Evolutionary conservation across 2,888 invertebrate genomes (phyloP), one percentile per base, ranked within the genome.

Genomic region (Drosophila melanosoma): DNA sequence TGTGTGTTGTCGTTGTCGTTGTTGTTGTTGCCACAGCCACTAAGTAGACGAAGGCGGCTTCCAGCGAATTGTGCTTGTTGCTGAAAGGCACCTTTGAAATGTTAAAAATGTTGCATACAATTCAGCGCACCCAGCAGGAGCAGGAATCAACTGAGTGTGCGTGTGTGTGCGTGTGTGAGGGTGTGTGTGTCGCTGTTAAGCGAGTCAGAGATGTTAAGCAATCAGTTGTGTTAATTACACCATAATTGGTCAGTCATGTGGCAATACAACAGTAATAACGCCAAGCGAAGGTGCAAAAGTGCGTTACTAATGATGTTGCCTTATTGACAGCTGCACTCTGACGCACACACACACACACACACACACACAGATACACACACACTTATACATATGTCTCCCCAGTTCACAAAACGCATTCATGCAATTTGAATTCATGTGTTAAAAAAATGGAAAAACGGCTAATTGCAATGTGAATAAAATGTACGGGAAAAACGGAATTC

Each of bases 151-250:
- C 12, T 59, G 36, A 5, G 20, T 29, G 42, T 26, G 26, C 29
- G 20, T 12, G 32, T 15, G 35, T 15, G 35, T 36, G 6, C 10
- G 23, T 35, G 12, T 38, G 51, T 23, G 32, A 5, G 51, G 11
- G 48, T 26, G 62, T 11, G 51, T 29, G 12, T 17, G 40, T 10
- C 6, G 56, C 38, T 53, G 59, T 53, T 36, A 72, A 57, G 29
- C 69, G 70, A 68, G 56, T 69, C 65, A 56, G 66, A 77, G 74
- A 68, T 68, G 66, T 87, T 80, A 69, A 60, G 72, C 87, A 87
- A 90, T 91, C 91, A 86, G 76, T 79, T 88, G 87, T 83, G 86
- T 82, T 87, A 87, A 87, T 87, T 87, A 87, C 83, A 74, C 89
- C 90, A 77, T 85, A 90, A 87, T 90, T 89, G 87, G 91, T 74